Conservation (phyloP, 1,140 invertebrate genomes). For the Cardiocondyla obscurior region DNA sequence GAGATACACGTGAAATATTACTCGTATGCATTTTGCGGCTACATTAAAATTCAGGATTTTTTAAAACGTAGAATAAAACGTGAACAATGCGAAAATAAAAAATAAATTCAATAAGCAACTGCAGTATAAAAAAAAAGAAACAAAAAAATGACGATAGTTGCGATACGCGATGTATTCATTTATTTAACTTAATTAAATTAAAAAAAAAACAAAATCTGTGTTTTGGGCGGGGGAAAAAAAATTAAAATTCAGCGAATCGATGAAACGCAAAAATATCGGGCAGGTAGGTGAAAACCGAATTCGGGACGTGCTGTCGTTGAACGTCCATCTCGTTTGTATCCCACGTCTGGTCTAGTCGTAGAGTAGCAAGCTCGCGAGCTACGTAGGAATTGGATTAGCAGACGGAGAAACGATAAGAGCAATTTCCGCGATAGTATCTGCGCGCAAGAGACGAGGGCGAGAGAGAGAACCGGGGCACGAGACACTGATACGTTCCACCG, state of each 20-base stretch:
- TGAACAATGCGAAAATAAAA: not conserved
- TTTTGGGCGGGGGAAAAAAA: not conserved
- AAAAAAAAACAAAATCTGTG: not conserved
- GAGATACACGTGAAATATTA: not conserved
- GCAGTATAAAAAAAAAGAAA: not conserved
- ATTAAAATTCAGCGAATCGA: not conserved
- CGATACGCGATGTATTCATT: not conserved
- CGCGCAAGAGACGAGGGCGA: not conserved
- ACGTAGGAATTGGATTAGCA: conserved; percentile 71
- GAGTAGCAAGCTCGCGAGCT: conserved; percentile 23
- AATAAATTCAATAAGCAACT: not conserved
- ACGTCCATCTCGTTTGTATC: conserved; percentile 26
- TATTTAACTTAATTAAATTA: not conserved
- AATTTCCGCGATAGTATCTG: conserved; percentile 73
- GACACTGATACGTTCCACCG: conserved; percentile 50
- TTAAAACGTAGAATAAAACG: not conserved
- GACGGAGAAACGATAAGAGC: conserved; percentile 71
- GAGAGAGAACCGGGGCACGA: not conserved
- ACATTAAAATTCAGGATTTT: not conserved
- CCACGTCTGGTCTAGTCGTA: not conserved
- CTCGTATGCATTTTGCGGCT: not conserved
- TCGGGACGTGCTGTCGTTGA: conserved; percentile 3
- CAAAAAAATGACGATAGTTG: no score
- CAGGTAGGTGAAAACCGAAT: not conserved
- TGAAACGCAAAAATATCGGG: not conserved